Evolutionary conservation across 2,113 vertebrate species (phyloP).

Genomic region (Gadus chalcogrammus): DNA sequence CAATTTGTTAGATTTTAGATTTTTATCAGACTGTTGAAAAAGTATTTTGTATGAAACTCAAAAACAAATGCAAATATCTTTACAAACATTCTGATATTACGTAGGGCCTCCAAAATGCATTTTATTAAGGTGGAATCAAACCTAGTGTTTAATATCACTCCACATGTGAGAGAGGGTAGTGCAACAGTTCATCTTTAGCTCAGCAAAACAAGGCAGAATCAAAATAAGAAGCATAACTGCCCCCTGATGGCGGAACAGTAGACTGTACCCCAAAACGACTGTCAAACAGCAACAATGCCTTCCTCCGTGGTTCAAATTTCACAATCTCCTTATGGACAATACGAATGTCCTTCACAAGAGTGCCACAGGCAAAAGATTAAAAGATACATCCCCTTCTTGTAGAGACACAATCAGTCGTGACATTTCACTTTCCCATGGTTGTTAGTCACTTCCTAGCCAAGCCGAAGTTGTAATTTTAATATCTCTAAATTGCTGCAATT

Average conservation of each 20-base stretch:
- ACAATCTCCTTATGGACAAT: constrained; percentile 36
- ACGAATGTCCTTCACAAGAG: constrained; percentile 51
- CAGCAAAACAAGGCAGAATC: too few relatives aligned
- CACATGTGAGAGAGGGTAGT: too few relatives aligned
- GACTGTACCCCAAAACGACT: neutral
- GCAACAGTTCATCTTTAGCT: too few relatives aligned
- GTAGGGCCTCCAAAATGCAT: too few relatives aligned
- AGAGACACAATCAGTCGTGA: constrained; percentile 57
- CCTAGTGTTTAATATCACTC: too few relatives aligned
- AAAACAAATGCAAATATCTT: too few relatives aligned
- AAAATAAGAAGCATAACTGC: constrained; percentile 30
- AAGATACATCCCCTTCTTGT: constrained; percentile 11
- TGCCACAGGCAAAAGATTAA: constrained; percentile 5
- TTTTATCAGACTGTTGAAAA: too few relatives aligned
- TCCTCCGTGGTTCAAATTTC: constrained; percentile 14
- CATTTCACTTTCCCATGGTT: constrained; percentile 64
- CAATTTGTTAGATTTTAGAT: too few relatives aligned
- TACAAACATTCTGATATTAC: too few relatives aligned
- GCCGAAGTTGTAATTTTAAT: constrained; percentile 57
- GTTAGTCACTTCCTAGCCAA: constrained; percentile 48
- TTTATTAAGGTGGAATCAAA: too few relatives aligned
- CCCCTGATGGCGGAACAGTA: constrained; percentile 41
- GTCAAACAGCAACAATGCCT: constrained; percentile 11
- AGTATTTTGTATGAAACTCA: too few relatives aligned
- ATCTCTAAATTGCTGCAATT: constrained; percentile 67